Percentiles rank a stretch among this genome's conserved stretches.
Evolutionary conservation across 2,797 vertebrate genomes (phyloP).

Genomic region (Nothura maculosa): DNA sequence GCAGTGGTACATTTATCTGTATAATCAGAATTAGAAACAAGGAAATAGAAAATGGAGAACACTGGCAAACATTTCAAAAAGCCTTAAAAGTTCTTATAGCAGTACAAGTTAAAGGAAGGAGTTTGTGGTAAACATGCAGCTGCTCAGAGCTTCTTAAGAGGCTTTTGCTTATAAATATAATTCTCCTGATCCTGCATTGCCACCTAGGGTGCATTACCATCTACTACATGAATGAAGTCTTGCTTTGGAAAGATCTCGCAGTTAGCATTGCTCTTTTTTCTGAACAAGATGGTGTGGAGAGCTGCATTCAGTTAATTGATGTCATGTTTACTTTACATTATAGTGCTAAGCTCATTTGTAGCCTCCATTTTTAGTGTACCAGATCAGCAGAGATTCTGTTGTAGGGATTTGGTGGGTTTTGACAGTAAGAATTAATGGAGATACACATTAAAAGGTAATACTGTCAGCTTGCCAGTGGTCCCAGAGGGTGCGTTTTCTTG

Average conservation of each 20-base stretch:
- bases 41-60: conserved; percentile 52
- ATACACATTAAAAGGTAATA: conserved; percentile 80
- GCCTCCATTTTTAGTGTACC: neutral
- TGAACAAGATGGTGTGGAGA: neutral
- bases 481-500: conserved; percentile 81
- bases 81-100: conserved; percentile 53
- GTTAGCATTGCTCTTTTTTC: neutral
- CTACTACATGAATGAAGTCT: neutral
- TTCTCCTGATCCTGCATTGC: conserved; percentile 66
- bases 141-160: conserved; percentile 36
- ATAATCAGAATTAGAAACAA: conserved; percentile 71
- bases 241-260: neutral
- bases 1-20: conserved; percentile 35
- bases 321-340: conserved; percentile 36
- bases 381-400: conserved; percentile 13
- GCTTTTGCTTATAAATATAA: neutral
- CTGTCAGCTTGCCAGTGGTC: conserved; percentile 80
- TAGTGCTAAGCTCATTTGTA: conserved; percentile 32
- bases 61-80: conserved; percentile 56
- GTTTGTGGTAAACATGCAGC: conserved; percentile 63
- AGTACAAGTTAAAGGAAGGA: conserved; percentile 41
- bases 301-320: conserved; percentile 37
- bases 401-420: conserved; percentile 61
- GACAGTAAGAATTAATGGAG: conserved; percentile 80
- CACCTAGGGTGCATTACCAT: conserved; percentile 55